These are phyloP conservation scores for Rhaphigaster nebulosa DNA, from an alignment of 2,888 invertebrate species.

Conservation along the genomic window DNA sequence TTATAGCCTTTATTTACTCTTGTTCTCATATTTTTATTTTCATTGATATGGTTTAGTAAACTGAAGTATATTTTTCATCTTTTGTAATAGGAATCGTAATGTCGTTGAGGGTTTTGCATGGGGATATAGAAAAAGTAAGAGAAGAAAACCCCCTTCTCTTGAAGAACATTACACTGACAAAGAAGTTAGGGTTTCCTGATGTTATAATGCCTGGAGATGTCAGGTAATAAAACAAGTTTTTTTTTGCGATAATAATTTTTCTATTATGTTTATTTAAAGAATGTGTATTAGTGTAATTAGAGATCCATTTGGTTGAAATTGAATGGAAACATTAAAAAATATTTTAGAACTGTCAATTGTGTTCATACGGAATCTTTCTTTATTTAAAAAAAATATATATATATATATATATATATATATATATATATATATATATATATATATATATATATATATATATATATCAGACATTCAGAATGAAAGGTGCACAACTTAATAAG, in stretches of 20 bases:
- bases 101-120: conserved; percentile 83
- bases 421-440: no score
- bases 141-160: conserved; percentile 83
- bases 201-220: conserved; percentile 97
- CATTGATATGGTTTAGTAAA: neutral
- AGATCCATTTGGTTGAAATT: neutral
- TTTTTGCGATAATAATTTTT: neutral
- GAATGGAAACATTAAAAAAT: neutral
- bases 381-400: no score
- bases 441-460: no score
- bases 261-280: neutral
- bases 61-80: conserved; percentile 8
- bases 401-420: no score
- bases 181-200: conserved; percentile 93
- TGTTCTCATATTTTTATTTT: no score
- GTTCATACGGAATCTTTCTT: no score
- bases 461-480: no score
- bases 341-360: no score
- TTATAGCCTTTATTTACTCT: no score
- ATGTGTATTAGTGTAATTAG: neutral
- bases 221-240: conserved; percentile 63
- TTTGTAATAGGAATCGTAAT: conserved; percentile 78
- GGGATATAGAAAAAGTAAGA: conserved; percentile 84
- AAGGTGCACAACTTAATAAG: no score
- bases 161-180: conserved; percentile 86